Evolutionary conservation across 2,797 vertebrate species (phyloP).

Genomic region (Lycodopsis pacificus): DNA sequence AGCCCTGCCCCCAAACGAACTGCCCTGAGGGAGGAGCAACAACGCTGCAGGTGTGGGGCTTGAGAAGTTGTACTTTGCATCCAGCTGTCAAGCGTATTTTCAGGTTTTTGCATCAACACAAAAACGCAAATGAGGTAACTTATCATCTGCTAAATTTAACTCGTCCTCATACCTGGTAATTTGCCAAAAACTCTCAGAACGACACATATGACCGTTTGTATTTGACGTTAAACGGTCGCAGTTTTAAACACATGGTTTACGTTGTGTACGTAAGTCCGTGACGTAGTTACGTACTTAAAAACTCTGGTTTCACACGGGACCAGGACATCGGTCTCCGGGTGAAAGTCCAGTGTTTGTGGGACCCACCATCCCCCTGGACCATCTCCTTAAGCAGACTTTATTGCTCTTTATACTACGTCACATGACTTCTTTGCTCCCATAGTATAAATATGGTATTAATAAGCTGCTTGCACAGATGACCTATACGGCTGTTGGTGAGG

Average conservation of each 20-base stretch:
- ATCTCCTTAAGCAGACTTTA: no score
- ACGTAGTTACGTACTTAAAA: neutral
- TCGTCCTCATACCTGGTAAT: neutral
- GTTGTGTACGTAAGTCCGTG: neutral
- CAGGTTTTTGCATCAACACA: conserved; percentile 10
- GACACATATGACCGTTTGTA: neutral
- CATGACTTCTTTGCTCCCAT: neutral
- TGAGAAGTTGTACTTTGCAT: conserved; percentile 70
- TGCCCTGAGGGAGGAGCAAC: conserved; percentile 52
- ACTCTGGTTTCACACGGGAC: neutral
- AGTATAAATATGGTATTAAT: neutral
- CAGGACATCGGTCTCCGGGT: neutral
- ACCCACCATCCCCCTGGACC: neutral
- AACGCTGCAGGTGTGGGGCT: conserved; percentile 76
- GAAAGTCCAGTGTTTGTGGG: neutral
- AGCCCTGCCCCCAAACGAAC: conserved; percentile 38
- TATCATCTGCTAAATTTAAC: conserved; percentile 10
- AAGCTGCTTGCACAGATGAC: rapidly evolving
- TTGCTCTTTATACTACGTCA: neutral
- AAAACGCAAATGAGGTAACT: conserved; percentile 5
- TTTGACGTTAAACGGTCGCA: no score
- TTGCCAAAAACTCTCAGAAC: neutral
- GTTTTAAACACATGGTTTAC: no score
- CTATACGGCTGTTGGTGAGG: neutral
- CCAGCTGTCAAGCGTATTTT: conserved; percentile 56